Evolutionary conservation across 64 coral and sea anemone species (phyloP).

Genomic region (Cladopsammia gracilis): DNA sequence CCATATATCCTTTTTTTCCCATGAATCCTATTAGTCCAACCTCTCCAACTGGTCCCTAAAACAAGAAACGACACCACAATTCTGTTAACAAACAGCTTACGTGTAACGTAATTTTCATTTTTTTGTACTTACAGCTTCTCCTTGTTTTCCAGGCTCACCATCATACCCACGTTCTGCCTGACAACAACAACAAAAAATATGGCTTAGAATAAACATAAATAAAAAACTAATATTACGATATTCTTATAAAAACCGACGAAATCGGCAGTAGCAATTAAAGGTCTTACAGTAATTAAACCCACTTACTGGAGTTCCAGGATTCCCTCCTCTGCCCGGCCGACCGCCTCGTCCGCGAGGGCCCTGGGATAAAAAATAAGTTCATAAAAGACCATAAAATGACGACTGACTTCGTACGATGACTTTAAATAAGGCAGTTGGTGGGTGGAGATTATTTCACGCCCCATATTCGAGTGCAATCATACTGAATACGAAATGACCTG

Average conservation of each 20-base stretch:
- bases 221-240: background rate
- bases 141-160: conserved; percentile 55
- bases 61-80: background rate
- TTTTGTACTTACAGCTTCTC: conserved; percentile 18
- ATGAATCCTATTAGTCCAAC: conserved; percentile 21
- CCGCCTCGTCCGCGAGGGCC: conserved; percentile 46
- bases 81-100: background rate
- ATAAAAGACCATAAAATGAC: background rate
- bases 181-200: background rate
- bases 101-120: background rate
- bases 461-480: too few relatives aligned
- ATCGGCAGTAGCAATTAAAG: too few relatives aligned
- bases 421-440: too few relatives aligned
- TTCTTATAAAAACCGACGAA: too few relatives aligned
- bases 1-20: conserved; percentile 51
- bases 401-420: background rate
- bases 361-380: background rate
- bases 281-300: background rate
- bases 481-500: too few relatives aligned
- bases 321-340: conserved; percentile 3
- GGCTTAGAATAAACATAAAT: background rate
- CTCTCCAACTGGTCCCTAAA: conserved; percentile 18
- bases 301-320: conserved; percentile 45
- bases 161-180: conserved; percentile 59
- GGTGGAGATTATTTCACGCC: too few relatives aligned